Base-by-base conservation (phyloP, 2,888 invertebrate genomes). In the Trichogramma dendrolimi region DNA sequence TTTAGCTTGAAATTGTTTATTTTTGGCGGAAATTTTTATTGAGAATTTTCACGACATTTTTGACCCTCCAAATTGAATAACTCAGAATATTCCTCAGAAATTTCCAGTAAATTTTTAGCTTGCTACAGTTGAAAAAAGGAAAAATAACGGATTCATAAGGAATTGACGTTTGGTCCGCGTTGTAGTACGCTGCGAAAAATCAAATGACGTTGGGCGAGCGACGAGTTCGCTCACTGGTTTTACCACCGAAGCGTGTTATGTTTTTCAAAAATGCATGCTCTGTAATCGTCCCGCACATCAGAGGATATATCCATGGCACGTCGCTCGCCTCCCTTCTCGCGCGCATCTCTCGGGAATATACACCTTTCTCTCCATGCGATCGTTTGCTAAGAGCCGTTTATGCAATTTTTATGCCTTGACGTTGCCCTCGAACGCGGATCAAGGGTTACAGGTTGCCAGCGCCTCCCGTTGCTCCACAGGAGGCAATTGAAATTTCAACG, bases 381-480 rank as follows among this genome's bases (percentile, higher is more conserved):
- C 78, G 77, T 74, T 78, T 76, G 71, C 74, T 78, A 78, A 79
- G 77, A 77, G 78, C 74, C 72, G 70, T 72, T 72, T 72, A 72
- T 79, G 76, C 76, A 79, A 77, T 68, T 77, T 79, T 79, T 71
- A 79, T 79, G 75, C 69, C 68, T 60, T 69, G 67, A 63, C 58
- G 67, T 6, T 8, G 5, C 47, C 7, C 47, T 47, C 47, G 5
- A 47, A 47, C 10, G 10, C 10, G 47, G 11, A 47, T 47, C n/a
- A 11, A 47, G 5, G 5, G 6, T 47, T 47, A 27, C 11, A 5
- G 7, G 5, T 8, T 6, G 14, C 39, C 43, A 10, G 8, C 51
- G 40, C 14, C 50, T 14, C 40, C 47, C 55, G 39, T 39, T 55
- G 41, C 11, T 27, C 14, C 11, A n/a, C 14, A 27, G 27, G 2